phyloP scores from a whole-genome alignment of 1,140 invertebrate species.

The Diplogasteroides magnus region DNA sequence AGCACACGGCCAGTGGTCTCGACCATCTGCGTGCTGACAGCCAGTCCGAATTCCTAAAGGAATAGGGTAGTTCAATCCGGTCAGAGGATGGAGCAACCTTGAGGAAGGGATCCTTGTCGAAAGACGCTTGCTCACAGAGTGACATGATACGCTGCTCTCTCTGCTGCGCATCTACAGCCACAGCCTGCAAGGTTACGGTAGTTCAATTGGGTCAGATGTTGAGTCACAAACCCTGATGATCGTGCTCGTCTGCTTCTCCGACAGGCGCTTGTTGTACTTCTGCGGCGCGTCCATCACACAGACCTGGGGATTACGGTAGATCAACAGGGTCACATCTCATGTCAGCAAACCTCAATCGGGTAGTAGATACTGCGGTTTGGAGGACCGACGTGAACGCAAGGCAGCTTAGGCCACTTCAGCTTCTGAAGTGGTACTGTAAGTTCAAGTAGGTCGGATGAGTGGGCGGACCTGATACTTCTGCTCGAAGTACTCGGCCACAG shows the following conservation, averaged over 20 bases:
- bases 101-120: constrained; percentile 38
- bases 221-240: constrained; percentile 35
- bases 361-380: constrained; percentile 32
- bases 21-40: constrained; percentile 94
- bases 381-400: constrained; percentile 53
- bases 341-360: constrained; percentile 50
- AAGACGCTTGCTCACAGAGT: constrained; percentile 26
- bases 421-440: not conserved
- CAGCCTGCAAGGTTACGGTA: constrained; percentile 27
- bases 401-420: constrained; percentile 46
- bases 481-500: constrained; percentile 50
- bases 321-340: not conserved
- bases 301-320: constrained; percentile 35
- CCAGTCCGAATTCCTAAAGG: constrained; percentile 63
- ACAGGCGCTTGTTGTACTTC: constrained; percentile 45
- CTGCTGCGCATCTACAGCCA: constrained; percentile 41
- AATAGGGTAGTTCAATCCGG: not conserved
- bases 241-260: constrained; percentile 38
- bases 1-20: constrained; percentile 91
- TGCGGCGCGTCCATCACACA: constrained; percentile 52
- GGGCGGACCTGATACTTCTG: constrained; percentile 32
- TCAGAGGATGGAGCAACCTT: constrained; percentile 7
- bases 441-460: not conserved
- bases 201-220: not conserved
- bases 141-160: constrained; percentile 39